Percentiles rank a stretch among this genome's conserved stretches.
These are phyloP conservation scores for Dolomedes plantarius DNA, from an alignment of 2,888 invertebrate genomes.

Conservation along the genomic window DNA sequence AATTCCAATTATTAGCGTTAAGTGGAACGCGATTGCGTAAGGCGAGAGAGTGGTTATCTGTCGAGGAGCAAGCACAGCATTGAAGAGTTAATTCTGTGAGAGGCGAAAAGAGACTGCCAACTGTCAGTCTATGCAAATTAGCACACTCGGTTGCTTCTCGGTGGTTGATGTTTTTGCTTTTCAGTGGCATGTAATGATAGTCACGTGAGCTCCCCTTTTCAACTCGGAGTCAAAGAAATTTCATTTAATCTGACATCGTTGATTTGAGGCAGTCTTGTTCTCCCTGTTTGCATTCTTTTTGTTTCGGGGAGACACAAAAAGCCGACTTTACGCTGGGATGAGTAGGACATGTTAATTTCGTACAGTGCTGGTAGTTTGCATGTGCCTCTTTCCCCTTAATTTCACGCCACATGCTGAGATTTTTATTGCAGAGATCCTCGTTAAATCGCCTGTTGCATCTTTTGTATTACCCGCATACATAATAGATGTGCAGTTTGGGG, in stretches of 20 bases:
- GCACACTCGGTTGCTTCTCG: background rate
- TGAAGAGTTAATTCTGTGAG: conserved; percentile 7
- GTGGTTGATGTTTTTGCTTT: background rate
- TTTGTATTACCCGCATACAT: too few species aligned
- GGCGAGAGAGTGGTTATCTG: background rate
- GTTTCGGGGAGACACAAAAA: background rate
- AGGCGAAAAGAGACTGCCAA: conserved; percentile 10
- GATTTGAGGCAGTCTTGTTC: background rate
- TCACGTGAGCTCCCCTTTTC: background rate
- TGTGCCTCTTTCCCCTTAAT: background rate
- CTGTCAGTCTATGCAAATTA: conserved; percentile 16
- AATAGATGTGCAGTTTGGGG: too few species aligned
- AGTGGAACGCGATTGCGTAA: background rate
- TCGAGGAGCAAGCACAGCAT: too few species aligned
- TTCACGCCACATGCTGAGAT: too few species aligned
- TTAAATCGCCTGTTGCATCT: too few species aligned
- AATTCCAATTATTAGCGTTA: conserved; percentile 16
- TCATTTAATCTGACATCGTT: conserved; percentile 3
- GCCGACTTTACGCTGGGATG: background rate
- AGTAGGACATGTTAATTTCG: background rate
- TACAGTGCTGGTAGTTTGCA: background rate
- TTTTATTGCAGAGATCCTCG: too few species aligned
- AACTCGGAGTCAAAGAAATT: background rate
- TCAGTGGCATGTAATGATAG: background rate
- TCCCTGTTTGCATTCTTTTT: background rate